Evolutionary conservation across 2,888 invertebrate species (phyloP), one percentile per base, ranked within the genome.

Genomic region (Pseudococcus longispinus): DNA sequence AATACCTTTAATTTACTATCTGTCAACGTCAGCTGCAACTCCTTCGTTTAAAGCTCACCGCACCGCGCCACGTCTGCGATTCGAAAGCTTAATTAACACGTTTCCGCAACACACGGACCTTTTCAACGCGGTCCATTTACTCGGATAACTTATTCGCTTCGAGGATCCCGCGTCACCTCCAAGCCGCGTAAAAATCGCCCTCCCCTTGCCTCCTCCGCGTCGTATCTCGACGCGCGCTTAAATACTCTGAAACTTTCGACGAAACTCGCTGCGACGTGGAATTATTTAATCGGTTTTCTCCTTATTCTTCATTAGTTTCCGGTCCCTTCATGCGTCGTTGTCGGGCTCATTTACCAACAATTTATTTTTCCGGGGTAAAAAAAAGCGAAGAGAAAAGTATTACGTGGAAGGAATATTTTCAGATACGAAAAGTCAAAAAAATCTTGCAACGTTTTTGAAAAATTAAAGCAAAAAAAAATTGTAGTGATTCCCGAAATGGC

Each of bases 1-100:
- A 70, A 70, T 70, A 70, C 70, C 70, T 70, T 70, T 70, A 70
- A 70, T 70, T 70, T 70, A 70, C 70, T 70, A 70, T 70, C 70
- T 70, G 70, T 70, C 70, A 70, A 70, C 70, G 70, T 70, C 70
- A 70, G 29, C 70, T 70, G 70, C 70, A 70, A 26, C 70, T 29
- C 29, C 70, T 70, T 70, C 32, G 37, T 37, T 37, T 37, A 37
- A 37, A 9, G 70, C 70, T 29, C 18, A 29, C 4, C 26, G 32
- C 70, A 60, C 23, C 60, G 60, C n/a, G 51, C 51, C n/a, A 15
- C 51, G 51, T n/a, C 51, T 51, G 51, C 9, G 23, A 9, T 29
- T 70, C 29, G 15, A 70, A 70, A 70, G 70, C 70, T 70, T 70
- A 70, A 70, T 70, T 70, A 70, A 70, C 70, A 70, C 70, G 70